Percentiles rank a stretch among this genome's conserved stretches.
Conservation (phyloP, 2,888 invertebrate species). For the Leucophenga montana region DNA sequence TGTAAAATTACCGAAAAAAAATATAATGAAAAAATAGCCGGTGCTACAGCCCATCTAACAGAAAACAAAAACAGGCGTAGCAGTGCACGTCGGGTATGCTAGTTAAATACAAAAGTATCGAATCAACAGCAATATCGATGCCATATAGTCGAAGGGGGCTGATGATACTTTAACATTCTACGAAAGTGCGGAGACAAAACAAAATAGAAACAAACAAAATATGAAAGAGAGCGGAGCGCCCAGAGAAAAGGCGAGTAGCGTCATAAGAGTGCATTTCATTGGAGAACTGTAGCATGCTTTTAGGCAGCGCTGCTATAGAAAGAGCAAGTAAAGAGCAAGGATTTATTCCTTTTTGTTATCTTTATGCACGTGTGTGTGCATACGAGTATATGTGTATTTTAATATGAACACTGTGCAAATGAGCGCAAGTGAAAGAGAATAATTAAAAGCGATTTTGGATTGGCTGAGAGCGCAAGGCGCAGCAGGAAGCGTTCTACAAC, state of each 20-base stretch:
- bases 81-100: too few species aligned
- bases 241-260: not conserved
- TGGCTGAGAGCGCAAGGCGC: constrained; percentile 29
- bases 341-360: too few species aligned
- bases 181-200: constrained; percentile 3
- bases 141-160: too few species aligned
- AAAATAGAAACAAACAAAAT: not conserved
- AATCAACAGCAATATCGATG: too few species aligned
- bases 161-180: not conserved
- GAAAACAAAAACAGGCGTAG: too few species aligned
- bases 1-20: too few species aligned
- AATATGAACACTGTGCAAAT: not conserved
- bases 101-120: too few species aligned
- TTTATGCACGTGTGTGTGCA: not conserved
- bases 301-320: not conserved
- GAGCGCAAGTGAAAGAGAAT: constrained; percentile 27
- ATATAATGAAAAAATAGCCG: too few species aligned
- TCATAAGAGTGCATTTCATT: too few species aligned
- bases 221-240: not conserved
- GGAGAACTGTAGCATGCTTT: not conserved
- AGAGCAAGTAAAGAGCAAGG: not conserved
- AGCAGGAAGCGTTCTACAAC: not conserved
- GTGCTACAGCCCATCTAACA: too few species aligned
- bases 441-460: too few species aligned
- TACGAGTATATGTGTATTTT: not conserved